A percentile compares a stretch with the other conserved stretches of the same genome.
Evolutionary conservation across 2,797 vertebrate species (phyloP).

Genomic region (Pangasius djambal): DNA sequence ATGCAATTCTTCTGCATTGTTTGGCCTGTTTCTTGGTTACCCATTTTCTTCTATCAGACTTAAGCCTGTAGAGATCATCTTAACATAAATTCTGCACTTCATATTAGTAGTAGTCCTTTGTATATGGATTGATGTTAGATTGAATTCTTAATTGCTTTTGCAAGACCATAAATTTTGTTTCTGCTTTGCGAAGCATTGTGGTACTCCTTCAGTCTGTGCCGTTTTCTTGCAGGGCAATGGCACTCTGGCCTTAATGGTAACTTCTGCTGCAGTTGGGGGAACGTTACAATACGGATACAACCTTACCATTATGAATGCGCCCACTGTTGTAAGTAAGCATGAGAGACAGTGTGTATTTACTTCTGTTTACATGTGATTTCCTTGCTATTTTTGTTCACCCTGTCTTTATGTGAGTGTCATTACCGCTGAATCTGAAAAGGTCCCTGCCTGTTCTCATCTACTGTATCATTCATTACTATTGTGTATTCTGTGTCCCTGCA

Average conservation of each 20-base stretch:
- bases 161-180: neutral
- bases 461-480: neutral
- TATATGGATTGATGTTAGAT: neutral
- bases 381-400: neutral
- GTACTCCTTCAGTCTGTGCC: neutral
- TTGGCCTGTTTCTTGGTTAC: neutral
- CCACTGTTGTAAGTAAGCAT: slow-evolving; percentile 77
- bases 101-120: no score
- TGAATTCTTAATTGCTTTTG: neutral
- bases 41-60: neutral
- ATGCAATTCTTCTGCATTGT: neutral
- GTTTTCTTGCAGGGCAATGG: slow-evolving; percentile 68
- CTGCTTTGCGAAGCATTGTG: neutral
- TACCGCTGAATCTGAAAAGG: neutral
- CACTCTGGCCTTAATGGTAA: slow-evolving; percentile 81
- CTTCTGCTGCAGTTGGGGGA: slow-evolving; percentile 86
- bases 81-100: neutral
- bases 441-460: neutral
- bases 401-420: neutral
- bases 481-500: slow-evolving; percentile 58
- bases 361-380: neutral
- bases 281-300: slow-evolving; percentile 94
- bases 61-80: neutral
- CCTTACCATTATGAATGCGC: slow-evolving; percentile 89
- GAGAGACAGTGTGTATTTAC: neutral